Conservation (phyloP, 2,113 vertebrate species). For the rabbit (Oryctolagus cuniculus) region mOryCun1.1 NC_091436.1:42737001-42737500, state of each 20-base stretch:
- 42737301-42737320: slow-evolving; percentile 64
- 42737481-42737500: slow-evolving; percentile 57
- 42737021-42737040: slow-evolving; percentile 73
- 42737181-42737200: slow-evolving; percentile 59
- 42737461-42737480: not conserved
- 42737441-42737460: slow-evolving; percentile 40
- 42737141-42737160: slow-evolving; percentile 85
- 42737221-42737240: slow-evolving; percentile 73
- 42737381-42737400: slow-evolving; percentile 27
- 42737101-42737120: slow-evolving; percentile 76
- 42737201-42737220: slow-evolving; percentile 78
- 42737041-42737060: slow-evolving; percentile 57
- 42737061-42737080: not conserved
- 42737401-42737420: slow-evolving; percentile 54
- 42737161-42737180: slow-evolving; percentile 76
- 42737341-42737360: slow-evolving; percentile 45
- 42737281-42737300: slow-evolving; percentile 52
- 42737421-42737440: slow-evolving; percentile 60
- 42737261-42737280: slow-evolving; percentile 84
- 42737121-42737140: slow-evolving; percentile 64
- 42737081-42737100: slow-evolving; percentile 53
- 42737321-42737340: slow-evolving; percentile 49
- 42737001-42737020: slow-evolving; percentile 29
- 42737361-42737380: slow-evolving; percentile 79
- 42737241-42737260: slow-evolving; percentile 77